Conservation (phyloP, 2,888 invertebrate genomes). For the Onchidella celtica region DNA sequence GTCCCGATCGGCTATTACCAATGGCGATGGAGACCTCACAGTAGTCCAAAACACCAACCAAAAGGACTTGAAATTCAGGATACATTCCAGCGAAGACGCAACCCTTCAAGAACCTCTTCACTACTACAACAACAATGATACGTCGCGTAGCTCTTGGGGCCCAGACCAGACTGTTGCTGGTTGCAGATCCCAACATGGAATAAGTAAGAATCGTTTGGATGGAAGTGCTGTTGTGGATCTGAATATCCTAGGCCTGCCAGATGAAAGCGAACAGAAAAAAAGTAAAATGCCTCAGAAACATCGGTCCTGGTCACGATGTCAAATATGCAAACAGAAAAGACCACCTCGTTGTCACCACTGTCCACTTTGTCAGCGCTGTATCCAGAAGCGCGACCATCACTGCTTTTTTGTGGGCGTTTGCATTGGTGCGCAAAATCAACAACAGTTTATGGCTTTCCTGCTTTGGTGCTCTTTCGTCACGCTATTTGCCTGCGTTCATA, state of each 20-base stretch:
- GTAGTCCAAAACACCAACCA: neutral
- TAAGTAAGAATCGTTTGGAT: neutral
- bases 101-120: neutral
- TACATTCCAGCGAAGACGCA: neutral
- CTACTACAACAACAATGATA: neutral
- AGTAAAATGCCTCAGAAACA: neutral
- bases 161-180: neutral
- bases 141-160: neutral
- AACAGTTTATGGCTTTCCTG: conserved; percentile 72
- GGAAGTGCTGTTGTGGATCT: neutral
- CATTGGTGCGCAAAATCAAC: conserved; percentile 71
- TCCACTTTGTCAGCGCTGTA: conserved; percentile 67
- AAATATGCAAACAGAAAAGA: conserved; percentile 63
- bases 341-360: conserved; percentile 77
- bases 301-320: conserved; percentile 72
- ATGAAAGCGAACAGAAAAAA: neutral
- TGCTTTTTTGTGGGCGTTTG: conserved; percentile 76
- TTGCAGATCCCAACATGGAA: neutral
- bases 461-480: conserved; percentile 67
- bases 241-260: no score
- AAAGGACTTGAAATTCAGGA: neutral
- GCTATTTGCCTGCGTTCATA: conserved; percentile 59
- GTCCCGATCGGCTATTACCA: neutral
- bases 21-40: neutral
- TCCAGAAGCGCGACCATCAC: conserved; percentile 77